Conservation (phyloP, 2,113 vertebrate genomes). For the Myrmecobius fasciatus region DNA sequence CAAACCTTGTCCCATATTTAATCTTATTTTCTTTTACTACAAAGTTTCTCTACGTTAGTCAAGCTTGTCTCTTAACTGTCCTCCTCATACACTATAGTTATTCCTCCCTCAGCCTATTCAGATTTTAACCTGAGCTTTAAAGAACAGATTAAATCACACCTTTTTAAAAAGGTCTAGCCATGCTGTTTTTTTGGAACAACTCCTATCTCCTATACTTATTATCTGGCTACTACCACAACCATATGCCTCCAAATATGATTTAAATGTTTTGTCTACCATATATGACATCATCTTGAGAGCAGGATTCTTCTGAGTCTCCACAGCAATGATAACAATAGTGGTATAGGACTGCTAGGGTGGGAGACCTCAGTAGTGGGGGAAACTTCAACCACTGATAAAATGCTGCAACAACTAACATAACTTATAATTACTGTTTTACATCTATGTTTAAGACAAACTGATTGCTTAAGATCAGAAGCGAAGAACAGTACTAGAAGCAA, state of each 20-base stretch:
- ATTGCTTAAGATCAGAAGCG: slow-evolving; percentile 15
- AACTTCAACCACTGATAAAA: not conserved
- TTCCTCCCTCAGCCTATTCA: slow-evolving; percentile 24
- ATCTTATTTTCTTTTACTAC: not conserved
- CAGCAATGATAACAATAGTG: not conserved
- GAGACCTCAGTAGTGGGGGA: not conserved
- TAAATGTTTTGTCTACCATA: not conserved
- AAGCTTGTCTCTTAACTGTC: not conserved
- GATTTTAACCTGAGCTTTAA: slow-evolving; percentile 13
- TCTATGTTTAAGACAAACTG: slow-evolving; percentile 1
- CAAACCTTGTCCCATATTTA: not conserved
- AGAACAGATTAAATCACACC: not conserved
- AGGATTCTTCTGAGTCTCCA: not conserved
- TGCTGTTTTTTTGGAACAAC: not conserved
- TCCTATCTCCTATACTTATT: not conserved
- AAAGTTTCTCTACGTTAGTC: not conserved
- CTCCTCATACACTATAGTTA: not conserved
- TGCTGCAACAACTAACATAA: slow-evolving; percentile 15
- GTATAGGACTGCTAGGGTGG: not conserved
- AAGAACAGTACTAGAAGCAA: not conserved
- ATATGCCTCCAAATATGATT: not conserved
- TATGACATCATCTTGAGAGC: not conserved
- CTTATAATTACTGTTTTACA: slow-evolving; percentile 22
- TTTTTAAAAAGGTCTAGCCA: slow-evolving; percentile 35
- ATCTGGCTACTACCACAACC: not conserved